phyloP scores from a whole-genome alignment of 2,888 invertebrate species.

The Ochropacha duplaris region DNA sequence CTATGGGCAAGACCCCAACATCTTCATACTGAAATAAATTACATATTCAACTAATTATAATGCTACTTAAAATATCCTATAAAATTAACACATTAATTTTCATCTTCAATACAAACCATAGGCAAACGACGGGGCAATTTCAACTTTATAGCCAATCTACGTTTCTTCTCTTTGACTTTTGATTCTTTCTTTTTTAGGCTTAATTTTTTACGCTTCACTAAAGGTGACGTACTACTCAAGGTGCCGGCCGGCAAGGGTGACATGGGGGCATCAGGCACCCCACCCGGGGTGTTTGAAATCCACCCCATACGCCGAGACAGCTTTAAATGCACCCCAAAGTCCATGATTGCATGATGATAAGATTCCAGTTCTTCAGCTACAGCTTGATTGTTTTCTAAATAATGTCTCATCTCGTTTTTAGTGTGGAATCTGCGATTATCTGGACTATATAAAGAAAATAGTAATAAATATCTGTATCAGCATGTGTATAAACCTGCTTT shows the following conservation, averaged over 20 bases:
- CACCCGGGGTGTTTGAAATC: constrained; percentile 52
- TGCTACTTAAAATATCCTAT: constrained; percentile 9
- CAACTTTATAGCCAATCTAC: constrained; percentile 24
- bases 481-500: too few relatives aligned
- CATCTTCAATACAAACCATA: constrained; percentile 6
- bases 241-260: constrained; percentile 37
- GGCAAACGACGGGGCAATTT: constrained; percentile 18
- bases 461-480: too few relatives aligned
- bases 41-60: background rate
- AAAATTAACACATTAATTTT: background rate
- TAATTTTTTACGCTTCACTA: constrained; percentile 52
- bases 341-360: constrained; percentile 58
- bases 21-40: constrained; percentile 14
- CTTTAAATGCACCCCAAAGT: constrained; percentile 75
- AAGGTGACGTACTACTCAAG: constrained; percentile 46
- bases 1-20: constrained; percentile 13
- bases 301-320: constrained; percentile 72
- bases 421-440: constrained; percentile 70
- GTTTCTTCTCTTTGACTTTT: constrained; percentile 34
- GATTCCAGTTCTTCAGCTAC: constrained; percentile 26
- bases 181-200: constrained; percentile 35
- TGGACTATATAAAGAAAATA: too few relatives aligned
- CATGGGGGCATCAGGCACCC: constrained; percentile 33
- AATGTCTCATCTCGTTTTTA: constrained; percentile 68
- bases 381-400: constrained; percentile 49